These are phyloP conservation scores for Drosophila subsilvestris DNA, from an alignment of 2,888 invertebrate genomes.

Conservation along the genomic window DNA sequence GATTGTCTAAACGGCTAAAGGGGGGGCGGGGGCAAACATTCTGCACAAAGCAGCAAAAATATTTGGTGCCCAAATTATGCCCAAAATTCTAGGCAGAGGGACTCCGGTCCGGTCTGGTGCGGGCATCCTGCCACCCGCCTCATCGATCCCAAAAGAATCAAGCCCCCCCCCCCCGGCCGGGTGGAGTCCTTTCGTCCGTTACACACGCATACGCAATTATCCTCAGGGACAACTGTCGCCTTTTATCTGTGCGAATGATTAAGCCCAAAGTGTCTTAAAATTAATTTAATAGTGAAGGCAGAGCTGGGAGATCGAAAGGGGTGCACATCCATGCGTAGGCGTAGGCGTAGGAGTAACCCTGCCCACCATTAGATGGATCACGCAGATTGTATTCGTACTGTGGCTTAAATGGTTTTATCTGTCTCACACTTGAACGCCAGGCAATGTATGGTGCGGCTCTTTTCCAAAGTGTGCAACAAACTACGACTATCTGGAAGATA, in stretches of 20 bases:
- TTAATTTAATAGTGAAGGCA: constrained; percentile 71
- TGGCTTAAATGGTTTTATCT: constrained; percentile 51
- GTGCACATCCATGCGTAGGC: constrained; percentile 38
- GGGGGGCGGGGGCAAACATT: constrained; percentile 45
- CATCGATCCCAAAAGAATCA: constrained; percentile 8
- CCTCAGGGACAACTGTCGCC: constrained; percentile 72
- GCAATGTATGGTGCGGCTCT: constrained; percentile 2
- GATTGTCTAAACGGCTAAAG: constrained; percentile 2
- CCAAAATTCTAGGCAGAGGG: constrained; percentile 55
- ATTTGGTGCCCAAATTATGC: constrained; percentile 75
- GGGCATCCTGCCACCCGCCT: not conserved
- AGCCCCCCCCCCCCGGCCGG: constrained; percentile 6
- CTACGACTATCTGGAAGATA: constrained; percentile 21
- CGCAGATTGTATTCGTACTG: constrained; percentile 17
- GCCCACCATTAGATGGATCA: constrained; percentile 33
- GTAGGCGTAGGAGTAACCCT: constrained; percentile 52
- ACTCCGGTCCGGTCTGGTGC: not conserved
- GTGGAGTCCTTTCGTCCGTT: constrained; percentile 26
- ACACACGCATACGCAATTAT: constrained; percentile 70
- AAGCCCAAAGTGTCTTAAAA: constrained; percentile 68
- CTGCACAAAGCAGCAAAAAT: constrained; percentile 63
- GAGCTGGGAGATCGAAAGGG: not conserved
- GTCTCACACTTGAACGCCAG: constrained; percentile 17
- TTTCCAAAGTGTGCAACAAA: not conserved
- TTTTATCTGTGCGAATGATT: constrained; percentile 75